Evolutionary conservation across 2,888 invertebrate species (phyloP).

Genomic region (Phengaris alcon): DNA sequence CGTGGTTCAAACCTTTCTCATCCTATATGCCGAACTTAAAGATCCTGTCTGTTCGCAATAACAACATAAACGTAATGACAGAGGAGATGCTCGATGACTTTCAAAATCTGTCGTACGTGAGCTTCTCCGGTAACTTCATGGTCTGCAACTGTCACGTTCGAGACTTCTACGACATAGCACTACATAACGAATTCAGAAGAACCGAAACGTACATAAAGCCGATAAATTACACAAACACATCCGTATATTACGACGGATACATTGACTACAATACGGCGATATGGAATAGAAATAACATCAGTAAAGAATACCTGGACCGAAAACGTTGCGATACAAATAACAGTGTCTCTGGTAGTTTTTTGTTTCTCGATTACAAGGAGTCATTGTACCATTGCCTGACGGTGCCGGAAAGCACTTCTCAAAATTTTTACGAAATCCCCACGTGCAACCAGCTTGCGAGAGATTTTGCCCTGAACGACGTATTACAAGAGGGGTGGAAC

Average conservation of each 20-base stretch:
- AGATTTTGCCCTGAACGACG: constrained; percentile 36
- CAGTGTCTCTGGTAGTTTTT: constrained; percentile 46
- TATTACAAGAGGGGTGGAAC: constrained; percentile 39
- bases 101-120: constrained; percentile 62
- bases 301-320: constrained; percentile 35
- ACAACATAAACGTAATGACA: constrained; percentile 78
- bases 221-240: background rate
- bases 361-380: constrained; percentile 52
- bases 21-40: constrained; percentile 48
- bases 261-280: constrained; percentile 47
- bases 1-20: constrained; percentile 70
- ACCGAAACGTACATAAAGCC: constrained; percentile 18
- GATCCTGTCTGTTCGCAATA: constrained; percentile 68
- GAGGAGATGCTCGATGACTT: constrained; percentile 79
- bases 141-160: constrained; percentile 79
- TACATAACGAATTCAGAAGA: constrained; percentile 36
- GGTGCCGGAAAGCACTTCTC: constrained; percentile 43
- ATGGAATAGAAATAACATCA: constrained; percentile 41
- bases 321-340: constrained; percentile 36
- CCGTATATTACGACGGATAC: constrained; percentile 49
- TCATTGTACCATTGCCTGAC: constrained; percentile 49
- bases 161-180: constrained; percentile 68
- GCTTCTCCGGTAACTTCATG: constrained; percentile 78
- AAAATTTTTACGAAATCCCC: constrained; percentile 42
- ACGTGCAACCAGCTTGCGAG: constrained; percentile 45